Percentiles rank a stretch among this genome's conserved stretches.
These are phyloP conservation scores for Vulpes vulpes DNA, from an alignment of 2,113 vertebrate genomes.

Conservation along the genomic window DNA sequence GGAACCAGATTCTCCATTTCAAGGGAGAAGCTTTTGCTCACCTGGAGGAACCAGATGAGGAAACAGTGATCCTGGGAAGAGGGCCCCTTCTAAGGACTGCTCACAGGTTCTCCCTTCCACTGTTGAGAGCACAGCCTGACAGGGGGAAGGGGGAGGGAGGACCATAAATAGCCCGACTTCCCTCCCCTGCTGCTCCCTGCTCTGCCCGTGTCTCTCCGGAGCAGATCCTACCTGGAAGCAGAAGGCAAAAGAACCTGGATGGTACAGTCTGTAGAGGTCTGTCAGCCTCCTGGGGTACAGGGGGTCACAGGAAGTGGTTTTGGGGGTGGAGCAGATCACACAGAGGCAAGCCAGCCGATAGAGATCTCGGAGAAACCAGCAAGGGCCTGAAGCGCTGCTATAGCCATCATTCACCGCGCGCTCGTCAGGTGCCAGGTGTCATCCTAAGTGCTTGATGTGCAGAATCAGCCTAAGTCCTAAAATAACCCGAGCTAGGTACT, in stretches of 20 bases:
- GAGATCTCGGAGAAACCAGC: not conserved
- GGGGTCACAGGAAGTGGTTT: not conserved
- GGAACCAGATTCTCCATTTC: not conserved
- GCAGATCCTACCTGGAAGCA: not conserved
- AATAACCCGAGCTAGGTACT: not conserved
- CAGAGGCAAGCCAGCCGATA: not conserved
- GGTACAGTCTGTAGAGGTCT: not conserved
- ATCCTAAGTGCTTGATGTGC: not conserved
- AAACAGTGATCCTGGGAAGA: not conserved
- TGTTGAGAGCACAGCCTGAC: not conserved
- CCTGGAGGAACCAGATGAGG: not conserved
- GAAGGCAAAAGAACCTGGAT: not conserved
- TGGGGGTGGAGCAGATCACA: not conserved
- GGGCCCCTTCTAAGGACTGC: not conserved
- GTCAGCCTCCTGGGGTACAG: not conserved
- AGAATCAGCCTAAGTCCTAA: not conserved
- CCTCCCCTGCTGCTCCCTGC: not conserved
- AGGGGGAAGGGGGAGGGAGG: not conserved
- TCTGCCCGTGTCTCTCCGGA: not conserved
- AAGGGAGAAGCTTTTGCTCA: not conserved
- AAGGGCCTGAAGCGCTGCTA: not conserved
- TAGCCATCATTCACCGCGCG: not conserved
- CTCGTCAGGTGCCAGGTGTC: rapidly evolving
- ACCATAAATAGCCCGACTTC: not conserved
- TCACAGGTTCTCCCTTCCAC: no score